phyloP scores from a whole-genome alignment of 2,113 vertebrate species.

The Gambusia holbrooki region DNA sequence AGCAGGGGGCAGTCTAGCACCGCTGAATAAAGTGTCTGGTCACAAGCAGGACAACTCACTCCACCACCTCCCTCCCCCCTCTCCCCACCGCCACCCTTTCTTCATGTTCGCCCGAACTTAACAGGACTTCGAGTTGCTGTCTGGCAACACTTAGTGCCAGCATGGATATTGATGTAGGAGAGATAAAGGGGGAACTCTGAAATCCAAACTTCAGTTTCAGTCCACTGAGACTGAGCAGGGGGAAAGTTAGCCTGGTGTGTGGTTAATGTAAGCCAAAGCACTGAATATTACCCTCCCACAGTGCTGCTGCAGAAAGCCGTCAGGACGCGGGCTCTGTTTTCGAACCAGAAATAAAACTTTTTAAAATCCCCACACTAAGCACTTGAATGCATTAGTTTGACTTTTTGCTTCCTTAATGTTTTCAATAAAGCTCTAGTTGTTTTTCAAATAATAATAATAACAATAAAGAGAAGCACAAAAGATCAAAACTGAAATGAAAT shows the following conservation, averaged over 20 bases:
- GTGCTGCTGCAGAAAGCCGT: conserved; percentile 66
- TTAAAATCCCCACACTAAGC: conserved; percentile 45
- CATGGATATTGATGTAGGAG: conserved; percentile 77
- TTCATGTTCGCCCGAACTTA: conserved; percentile 66
- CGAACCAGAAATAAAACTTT: conserved; percentile 69
- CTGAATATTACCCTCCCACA: conserved; percentile 79
- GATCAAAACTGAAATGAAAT: conserved; percentile 38
- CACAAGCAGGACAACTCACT: conserved; percentile 66
- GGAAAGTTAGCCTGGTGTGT: conserved; percentile 77
- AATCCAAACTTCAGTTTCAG: conserved; percentile 78
- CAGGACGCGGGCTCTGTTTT: conserved; percentile 66
- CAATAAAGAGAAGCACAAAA: conserved; percentile 30
- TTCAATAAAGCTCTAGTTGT: conserved; percentile 44
- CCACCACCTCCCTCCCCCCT: conserved; percentile 20
- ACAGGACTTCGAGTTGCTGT: conserved; percentile 74
- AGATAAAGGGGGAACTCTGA: conserved; percentile 79
- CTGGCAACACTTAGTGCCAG: conserved; percentile 80
- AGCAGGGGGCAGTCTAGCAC: conserved; percentile 83
- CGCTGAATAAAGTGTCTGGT: conserved; percentile 62
- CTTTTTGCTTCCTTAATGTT: conserved; percentile 55
- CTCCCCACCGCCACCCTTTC: conserved; percentile 1
- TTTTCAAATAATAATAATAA: conserved; percentile 47
- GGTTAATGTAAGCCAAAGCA: conserved; percentile 80
- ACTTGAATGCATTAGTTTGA: conserved; percentile 71
- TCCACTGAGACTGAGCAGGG: conserved; percentile 77